A percentile compares a stretch with the other conserved stretches of the same genome.
phyloP scores from a whole-genome alignment of 1,140 invertebrate species.

The Nilaparvata lugens region DNA sequence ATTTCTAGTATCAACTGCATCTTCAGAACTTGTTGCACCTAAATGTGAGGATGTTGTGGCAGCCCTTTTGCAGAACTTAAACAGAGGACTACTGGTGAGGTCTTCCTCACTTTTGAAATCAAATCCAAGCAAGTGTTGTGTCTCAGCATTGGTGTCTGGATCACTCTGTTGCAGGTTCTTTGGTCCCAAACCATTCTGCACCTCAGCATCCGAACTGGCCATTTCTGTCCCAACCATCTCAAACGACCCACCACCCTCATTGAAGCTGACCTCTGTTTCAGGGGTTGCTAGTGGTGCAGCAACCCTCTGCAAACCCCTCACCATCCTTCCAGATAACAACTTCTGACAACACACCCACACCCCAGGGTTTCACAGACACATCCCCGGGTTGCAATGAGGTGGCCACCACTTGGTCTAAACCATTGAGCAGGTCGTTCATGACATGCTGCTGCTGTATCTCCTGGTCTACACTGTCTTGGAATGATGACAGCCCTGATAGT shows the following conservation, averaged over 20 bases:
- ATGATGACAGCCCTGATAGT: conserved; percentile 26
- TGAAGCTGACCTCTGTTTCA: conserved; percentile 44
- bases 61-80: too few species aligned
- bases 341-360: neutral
- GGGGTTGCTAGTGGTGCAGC: conserved; percentile 48
- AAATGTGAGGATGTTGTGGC: too few species aligned
- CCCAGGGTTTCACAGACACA: conserved; percentile 1
- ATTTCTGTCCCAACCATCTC: neutral
- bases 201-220: too few species aligned
- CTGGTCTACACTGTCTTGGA: conserved; percentile 16
- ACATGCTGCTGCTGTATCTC: conserved; percentile 4
- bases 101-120: too few species aligned
- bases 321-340: conserved; percentile 17
- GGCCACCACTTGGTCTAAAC: neutral
- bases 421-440: neutral
- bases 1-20: too few species aligned
- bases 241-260: conserved; percentile 27
- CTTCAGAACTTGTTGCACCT: too few species aligned
- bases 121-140: too few species aligned
- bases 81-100: too few species aligned
- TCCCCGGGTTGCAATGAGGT: neutral
- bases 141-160: too few species aligned
- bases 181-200: too few species aligned
- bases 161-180: too few species aligned
- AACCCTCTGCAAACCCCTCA: conserved; percentile 1